phyloP scores from a whole-genome alignment of 2,888 invertebrate genomes.

The Stictocephala bisonia region DNA sequence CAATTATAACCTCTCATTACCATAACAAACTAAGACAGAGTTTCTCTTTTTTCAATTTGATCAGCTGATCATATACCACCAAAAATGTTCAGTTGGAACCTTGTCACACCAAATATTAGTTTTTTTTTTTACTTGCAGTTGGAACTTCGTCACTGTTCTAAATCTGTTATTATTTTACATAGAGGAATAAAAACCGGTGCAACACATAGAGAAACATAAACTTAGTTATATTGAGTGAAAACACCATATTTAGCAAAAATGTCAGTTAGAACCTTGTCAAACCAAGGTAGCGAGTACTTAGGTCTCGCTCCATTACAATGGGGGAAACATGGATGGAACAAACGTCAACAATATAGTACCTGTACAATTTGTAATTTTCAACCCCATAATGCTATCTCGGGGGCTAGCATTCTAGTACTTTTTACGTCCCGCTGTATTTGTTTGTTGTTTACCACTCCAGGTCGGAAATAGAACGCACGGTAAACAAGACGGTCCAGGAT shows the following conservation, averaged over 20 bases:
- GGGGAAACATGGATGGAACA: too few species aligned
- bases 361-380: too few species aligned
- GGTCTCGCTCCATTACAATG: too few species aligned
- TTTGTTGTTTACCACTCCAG: too few species aligned
- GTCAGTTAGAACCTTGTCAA: slow-evolving; percentile 9
- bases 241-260: slow-evolving; percentile 1
- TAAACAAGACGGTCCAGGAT: too few species aligned
- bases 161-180: slow-evolving; percentile 9
- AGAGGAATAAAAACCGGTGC: slow-evolving; percentile 12
- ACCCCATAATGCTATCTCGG: too few species aligned
- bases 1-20: slow-evolving; percentile 10
- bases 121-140: slow-evolving; percentile 13
- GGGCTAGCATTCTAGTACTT: too few species aligned
- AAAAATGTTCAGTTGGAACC: slow-evolving; percentile 9
- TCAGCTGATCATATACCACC: slow-evolving; percentile 13
- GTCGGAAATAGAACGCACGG: too few species aligned
- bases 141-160: neutral
- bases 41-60: slow-evolving; percentile 13
- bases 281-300: slow-evolving; percentile 13
- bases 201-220: slow-evolving; percentile 22
- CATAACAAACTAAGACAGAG: slow-evolving; percentile 9
- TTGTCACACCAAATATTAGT: neutral
- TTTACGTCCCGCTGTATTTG: too few species aligned
- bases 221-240: slow-evolving; percentile 1
- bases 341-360: too few species aligned